A percentile compares a stretch with the other conserved stretches of the same genome.
Conservation (phyloP, 2,797 vertebrate species). For the Urocyon cinereoargenteus region DNA sequence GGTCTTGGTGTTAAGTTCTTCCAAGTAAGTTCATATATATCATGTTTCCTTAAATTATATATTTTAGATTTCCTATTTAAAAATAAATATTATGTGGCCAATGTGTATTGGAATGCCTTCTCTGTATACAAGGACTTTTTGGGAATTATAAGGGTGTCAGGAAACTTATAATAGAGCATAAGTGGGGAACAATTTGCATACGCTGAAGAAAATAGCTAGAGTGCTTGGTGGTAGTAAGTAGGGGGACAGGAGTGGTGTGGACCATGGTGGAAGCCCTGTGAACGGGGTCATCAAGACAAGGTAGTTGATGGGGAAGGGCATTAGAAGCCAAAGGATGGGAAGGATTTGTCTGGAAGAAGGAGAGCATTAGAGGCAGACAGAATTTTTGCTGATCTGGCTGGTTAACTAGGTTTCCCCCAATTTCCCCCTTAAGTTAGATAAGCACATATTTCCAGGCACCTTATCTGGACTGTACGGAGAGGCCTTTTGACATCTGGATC, state of each 20-base stretch:
- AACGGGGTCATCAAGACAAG: neutral
- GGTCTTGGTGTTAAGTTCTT: neutral
- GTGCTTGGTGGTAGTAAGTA: neutral
- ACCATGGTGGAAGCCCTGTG: neutral
- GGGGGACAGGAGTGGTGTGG: neutral
- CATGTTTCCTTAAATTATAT: neutral
- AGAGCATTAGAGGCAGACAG: neutral
- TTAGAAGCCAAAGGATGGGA: neutral
- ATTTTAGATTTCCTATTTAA: slow-evolving; percentile 6
- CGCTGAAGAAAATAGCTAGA: neutral
- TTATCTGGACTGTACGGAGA: neutral
- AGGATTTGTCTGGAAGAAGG: neutral
- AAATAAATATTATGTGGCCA: neutral
- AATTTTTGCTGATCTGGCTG: neutral
- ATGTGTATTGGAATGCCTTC: neutral
- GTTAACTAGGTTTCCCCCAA: neutral
- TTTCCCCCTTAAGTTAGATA: neutral
- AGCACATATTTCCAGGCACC: neutral
- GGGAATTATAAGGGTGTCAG: neutral
- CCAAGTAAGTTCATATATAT: neutral
- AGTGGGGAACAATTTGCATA: neutral
- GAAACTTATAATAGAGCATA: neutral
- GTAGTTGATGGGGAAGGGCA: neutral
- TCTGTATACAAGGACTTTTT: neutral
- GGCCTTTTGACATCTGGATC: neutral